Evolutionary conservation across 2,113 vertebrate species (phyloP), one percentile per base, ranked within the genome.

Genomic region (Pedetes capensis): DNA sequence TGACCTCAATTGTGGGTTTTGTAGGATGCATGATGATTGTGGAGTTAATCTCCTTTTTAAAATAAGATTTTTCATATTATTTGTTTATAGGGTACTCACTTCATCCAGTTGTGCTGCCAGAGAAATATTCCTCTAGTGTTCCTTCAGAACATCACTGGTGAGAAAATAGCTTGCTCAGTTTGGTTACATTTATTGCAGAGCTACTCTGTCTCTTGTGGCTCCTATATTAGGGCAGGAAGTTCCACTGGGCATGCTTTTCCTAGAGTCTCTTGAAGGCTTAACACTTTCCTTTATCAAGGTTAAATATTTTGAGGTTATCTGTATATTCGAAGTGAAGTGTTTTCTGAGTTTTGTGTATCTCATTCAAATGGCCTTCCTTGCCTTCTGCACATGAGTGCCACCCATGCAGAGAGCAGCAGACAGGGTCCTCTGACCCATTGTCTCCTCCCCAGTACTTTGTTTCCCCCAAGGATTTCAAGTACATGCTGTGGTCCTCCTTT

Each of bases 101-200:
- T 99, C 93, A 98, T 99, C 96, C 99, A 99, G 97, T 95, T 99
- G 80, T 99, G 99, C 97, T 99, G 99, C 98, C 99, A 99, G 74
- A 98, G 99, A 95, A 99, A 99, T 96, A 99, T 99, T 97, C 99
- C 99, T 34, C 98, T 99, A 93, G 97, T 99, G 87, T 99, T 99
- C 96, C 98, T 99, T 57, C 99, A 99, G 93, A 99, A 99, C 94
- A 99, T 99, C 91, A 99, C 99, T 86, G 99, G 99, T 99, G 69
- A 98, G 98, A 97, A 96, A 97, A 16, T 64, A 32, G 51, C 10
- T 3, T 51, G 55, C 9, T 72, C 34, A 32, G n/a, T 34, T 87
- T 66, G 49, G 16, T 10, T 87, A 9, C 9, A n/a, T 93, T 47
- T 68, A 55, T 68, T 51, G 8, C n/a, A 53, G 29, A 76, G 57